phyloP scores from a whole-genome alignment of 2,888 invertebrate genomes.

The Agrotis segetum region DNA sequence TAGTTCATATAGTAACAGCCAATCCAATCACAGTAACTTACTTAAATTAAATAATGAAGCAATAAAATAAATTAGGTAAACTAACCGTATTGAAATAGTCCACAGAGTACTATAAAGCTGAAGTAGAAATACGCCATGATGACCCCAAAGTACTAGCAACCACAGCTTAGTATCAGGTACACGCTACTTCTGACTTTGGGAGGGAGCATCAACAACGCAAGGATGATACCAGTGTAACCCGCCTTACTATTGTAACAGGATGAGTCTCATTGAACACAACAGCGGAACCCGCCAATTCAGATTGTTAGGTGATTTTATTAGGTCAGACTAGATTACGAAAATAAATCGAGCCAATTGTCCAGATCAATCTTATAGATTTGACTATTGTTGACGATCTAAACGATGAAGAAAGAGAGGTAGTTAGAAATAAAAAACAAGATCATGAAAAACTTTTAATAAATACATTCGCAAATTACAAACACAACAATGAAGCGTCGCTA shows the following conservation, averaged over 20 bases:
- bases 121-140: slow-evolving; percentile 56
- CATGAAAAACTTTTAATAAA: slow-evolving; percentile 85
- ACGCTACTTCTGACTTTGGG: slow-evolving; percentile 61
- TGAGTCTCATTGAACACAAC: slow-evolving; percentile 67
- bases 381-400: slow-evolving; percentile 15
- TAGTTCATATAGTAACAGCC: neutral
- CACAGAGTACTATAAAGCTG: slow-evolving; percentile 71
- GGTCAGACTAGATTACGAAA: slow-evolving; percentile 58
- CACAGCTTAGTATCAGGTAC: slow-evolving; percentile 61
- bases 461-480: slow-evolving; percentile 82
- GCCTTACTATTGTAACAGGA: slow-evolving; percentile 68
- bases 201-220: slow-evolving; percentile 44
- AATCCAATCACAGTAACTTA: too few relatives aligned
- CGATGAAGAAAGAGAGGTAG: slow-evolving; percentile 9
- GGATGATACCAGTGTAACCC: slow-evolving; percentile 62
- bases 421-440: slow-evolving; percentile 64
- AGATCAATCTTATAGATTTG: slow-evolving; percentile 39
- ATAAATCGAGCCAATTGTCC: slow-evolving; percentile 55
- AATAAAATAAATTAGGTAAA: slow-evolving; percentile 52
- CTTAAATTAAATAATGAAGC: slow-evolving; percentile 31
- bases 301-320: slow-evolving; percentile 68
- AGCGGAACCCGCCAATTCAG: slow-evolving; percentile 74
- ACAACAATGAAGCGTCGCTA: slow-evolving; percentile 79
- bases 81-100: slow-evolving; percentile 78
- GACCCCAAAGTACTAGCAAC: slow-evolving; percentile 26